A percentile compares a stretch with the other conserved stretches of the same genome.
These are phyloP conservation scores for Penaeus japonicus DNA, from an alignment of 1,140 invertebrate genomes.

Conservation along the genomic window DNA sequence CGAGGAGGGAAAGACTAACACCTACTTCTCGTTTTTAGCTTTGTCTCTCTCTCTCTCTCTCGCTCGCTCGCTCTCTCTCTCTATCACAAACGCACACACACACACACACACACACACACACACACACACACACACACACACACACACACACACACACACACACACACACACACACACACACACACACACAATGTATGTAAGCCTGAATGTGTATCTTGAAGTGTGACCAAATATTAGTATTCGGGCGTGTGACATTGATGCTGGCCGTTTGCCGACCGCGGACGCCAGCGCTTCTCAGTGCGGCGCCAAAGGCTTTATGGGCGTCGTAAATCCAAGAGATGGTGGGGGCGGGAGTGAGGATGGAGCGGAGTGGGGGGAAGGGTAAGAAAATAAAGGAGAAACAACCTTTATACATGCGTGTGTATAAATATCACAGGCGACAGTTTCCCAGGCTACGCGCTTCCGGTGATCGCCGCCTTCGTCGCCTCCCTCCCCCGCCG, in stretches of 20 bases:
- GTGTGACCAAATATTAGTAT: no score
- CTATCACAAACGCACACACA: neutral
- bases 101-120: neutral
- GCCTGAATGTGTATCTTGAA: no score
- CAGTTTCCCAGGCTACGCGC: no score
- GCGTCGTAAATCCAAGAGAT: neutral
- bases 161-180: neutral
- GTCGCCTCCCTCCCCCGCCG: no score
- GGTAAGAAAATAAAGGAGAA: neutral
- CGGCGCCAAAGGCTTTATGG: no score
- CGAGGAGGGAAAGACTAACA: no score
- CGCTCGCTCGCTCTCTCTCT: neutral
- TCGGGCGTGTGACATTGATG: no score
- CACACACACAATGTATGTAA: no score
- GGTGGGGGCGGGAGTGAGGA: slow-evolving; percentile 4
- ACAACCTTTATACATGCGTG: neutral
- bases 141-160: neutral
- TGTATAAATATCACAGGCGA: no score
- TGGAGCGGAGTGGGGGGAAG: neutral
- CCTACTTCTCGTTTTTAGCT: no score
- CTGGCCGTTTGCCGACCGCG: neutral
- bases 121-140: neutral
- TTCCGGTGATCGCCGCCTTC: no score
- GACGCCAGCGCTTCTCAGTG: neutral
- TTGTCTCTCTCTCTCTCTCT: neutral